A percentile compares a stretch with the other conserved stretches of the same genome.
These are phyloP conservation scores for Toxonevra muliebris DNA, from an alignment of 2,888 invertebrate species.

Conservation along the genomic window DNA sequence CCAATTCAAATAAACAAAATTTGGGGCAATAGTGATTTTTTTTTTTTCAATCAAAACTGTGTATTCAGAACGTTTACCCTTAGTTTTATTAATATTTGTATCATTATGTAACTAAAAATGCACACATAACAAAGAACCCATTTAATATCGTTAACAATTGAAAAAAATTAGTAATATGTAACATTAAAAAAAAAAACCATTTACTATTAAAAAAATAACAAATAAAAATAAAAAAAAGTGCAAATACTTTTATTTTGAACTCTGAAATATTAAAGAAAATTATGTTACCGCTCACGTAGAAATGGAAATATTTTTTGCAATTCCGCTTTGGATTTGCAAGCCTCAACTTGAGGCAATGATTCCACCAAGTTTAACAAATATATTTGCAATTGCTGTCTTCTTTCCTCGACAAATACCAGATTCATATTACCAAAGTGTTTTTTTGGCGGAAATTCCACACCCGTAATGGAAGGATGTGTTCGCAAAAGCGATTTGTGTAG, in stretches of 20 bases:
- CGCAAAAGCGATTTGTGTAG: slow-evolving; percentile 81
- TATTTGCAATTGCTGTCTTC: slow-evolving; percentile 84
- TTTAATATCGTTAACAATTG: no score
- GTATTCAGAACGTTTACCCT: no score
- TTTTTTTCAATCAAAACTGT: no score
- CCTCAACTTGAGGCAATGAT: slow-evolving; percentile 80
- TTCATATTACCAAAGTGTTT: slow-evolving; percentile 93
- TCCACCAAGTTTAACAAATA: slow-evolving; percentile 87
- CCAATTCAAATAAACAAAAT: no score
- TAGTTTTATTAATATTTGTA: no score
- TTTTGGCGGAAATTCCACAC: slow-evolving; percentile 93
- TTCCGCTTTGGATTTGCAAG: slow-evolving; percentile 79
- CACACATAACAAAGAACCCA: not conserved
- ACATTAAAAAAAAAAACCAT: not conserved
- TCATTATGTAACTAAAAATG: no score
- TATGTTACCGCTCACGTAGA: slow-evolving; percentile 73
- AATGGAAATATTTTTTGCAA: slow-evolving; percentile 86
- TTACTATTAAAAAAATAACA: not conserved
- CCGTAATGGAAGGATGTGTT: slow-evolving; percentile 82
- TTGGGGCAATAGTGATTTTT: no score
- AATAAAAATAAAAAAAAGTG: not conserved
- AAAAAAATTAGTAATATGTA: not conserved
- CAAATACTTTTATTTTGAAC: not conserved
- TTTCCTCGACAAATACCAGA: slow-evolving; percentile 84
- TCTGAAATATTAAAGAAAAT: not conserved